Evolutionary conservation across 2,113 vertebrate species (phyloP).

Genomic region (Nibea coibor): DNA sequence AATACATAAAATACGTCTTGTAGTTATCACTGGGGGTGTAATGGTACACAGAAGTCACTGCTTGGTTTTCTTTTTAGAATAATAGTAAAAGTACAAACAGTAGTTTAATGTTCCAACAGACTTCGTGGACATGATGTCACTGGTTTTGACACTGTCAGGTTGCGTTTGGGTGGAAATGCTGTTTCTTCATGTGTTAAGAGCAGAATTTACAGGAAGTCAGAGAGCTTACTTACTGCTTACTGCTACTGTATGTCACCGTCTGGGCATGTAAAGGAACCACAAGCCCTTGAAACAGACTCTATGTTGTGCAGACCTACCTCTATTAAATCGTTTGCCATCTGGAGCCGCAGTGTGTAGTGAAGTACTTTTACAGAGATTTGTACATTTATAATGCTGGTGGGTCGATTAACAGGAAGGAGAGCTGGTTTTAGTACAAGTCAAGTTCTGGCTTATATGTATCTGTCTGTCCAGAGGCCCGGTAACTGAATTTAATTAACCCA

Average conservation of each 20-base stretch:
- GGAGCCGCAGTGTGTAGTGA: neutral
- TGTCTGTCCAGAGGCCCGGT: no score
- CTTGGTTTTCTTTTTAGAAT: no score
- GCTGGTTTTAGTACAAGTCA: neutral
- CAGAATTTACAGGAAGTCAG: conserved; percentile 16
- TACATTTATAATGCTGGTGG: neutral
- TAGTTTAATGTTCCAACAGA: no score
- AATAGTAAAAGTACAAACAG: no score
- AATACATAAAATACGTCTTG: no score
- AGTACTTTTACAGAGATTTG: neutral
- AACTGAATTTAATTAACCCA: no score
- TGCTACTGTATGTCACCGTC: conserved; percentile 8
- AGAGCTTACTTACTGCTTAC: neutral
- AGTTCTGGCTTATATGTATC: neutral
- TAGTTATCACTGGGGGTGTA: no score
- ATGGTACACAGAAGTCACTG: no score
- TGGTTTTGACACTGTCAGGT: no score
- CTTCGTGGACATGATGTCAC: no score
- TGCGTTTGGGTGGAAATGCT: neutral
- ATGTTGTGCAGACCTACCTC: neutral
- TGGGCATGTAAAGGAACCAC: conserved; percentile 5
- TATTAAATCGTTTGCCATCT: conserved; percentile 8
- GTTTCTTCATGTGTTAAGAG: neutral
- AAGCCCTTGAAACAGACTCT: neutral
- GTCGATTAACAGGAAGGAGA: neutral